Base-by-base conservation (phyloP, 2,113 vertebrate species). In the Nasalis larvatus region DNA sequence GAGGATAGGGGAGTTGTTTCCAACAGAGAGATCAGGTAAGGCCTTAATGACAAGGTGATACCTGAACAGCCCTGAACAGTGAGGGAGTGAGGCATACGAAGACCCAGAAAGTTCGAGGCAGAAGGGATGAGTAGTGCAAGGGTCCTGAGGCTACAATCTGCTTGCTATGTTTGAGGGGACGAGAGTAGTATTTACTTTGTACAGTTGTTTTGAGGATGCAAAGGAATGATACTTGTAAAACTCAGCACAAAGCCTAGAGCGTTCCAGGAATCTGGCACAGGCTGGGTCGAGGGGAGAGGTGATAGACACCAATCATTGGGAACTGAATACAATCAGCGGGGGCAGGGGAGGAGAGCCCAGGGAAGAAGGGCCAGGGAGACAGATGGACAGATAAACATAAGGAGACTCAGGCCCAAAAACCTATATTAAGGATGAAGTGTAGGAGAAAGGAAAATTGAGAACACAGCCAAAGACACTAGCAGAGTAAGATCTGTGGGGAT, bases 321-420 rank as follows among this genome's bases (percentile, higher is more conserved):
- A 96, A 94, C 85, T 18, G 63, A 84, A 91, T 80, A 96, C 84
- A 97, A 89, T 83, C 95, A 52, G 45, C n/a, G 49, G 96, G 86
- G 92, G 58, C 94, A 89, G 94, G 85, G 78, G 66, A 88, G 71
- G 71, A 91, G 92, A 92, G 92, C 60, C 97, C 85, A 47, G 74
- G 89, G 84, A 97, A 96, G 89, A 83, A 95, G 85, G 97, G 91
- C 97, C 96, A 86, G 90, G 89, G 83, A 97, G 90, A 95, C 97
- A 97, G 98, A 96, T 88, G 97, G 92, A 97, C 96, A 96, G 87
- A 98, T 96, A 97, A 96, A 98, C 97, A 98, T 66, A 95, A 96
- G 96, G 78, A 96, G 96, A 97, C 73, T 90, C 71, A 77, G 89
- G 58, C 95, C 95, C 91, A 93, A 97, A 96, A 96, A 18, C 98